phyloP scores from a whole-genome alignment of 2,113 vertebrate species.

The Hymenochirus boettgeri region DNA sequence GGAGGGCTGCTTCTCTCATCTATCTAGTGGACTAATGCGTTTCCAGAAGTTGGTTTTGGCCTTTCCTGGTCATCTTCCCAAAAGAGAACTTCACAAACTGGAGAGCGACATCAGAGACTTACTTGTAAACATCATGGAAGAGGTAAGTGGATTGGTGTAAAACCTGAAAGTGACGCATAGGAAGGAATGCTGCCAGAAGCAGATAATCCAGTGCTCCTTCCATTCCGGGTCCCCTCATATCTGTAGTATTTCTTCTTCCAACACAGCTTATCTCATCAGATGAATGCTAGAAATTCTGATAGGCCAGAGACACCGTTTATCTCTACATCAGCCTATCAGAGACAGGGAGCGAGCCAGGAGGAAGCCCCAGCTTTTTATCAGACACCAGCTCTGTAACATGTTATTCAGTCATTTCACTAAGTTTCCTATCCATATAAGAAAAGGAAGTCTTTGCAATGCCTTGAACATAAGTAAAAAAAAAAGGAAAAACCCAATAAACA shows the following conservation, averaged over 20 bases:
- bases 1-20: conserved; percentile 57
- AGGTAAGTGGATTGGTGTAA: conserved; percentile 49
- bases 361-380: no score
- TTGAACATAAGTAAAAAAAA: no score
- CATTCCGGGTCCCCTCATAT: background rate
- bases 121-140: conserved; percentile 60
- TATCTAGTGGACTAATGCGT: conserved; percentile 48
- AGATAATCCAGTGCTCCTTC: background rate
- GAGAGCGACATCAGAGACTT: conserved; percentile 59
- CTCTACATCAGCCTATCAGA: no score
- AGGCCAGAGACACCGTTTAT: background rate
- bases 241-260: background rate
- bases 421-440: no score
- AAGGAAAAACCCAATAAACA: no score
- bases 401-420: no score
- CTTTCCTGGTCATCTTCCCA: background rate
- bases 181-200: no score
- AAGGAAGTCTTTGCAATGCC: no score
- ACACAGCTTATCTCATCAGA: background rate
- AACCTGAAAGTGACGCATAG: no score
- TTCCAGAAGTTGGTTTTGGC: conserved; percentile 37
- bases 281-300: background rate
- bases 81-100: conserved; percentile 42
- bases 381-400: no score
- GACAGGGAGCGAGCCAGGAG: no score